A percentile compares a stretch with the other conserved stretches of the same genome.
Evolutionary conservation across 2,113 vertebrate species (phyloP).

Genomic region (Labeo rohita): DNA sequence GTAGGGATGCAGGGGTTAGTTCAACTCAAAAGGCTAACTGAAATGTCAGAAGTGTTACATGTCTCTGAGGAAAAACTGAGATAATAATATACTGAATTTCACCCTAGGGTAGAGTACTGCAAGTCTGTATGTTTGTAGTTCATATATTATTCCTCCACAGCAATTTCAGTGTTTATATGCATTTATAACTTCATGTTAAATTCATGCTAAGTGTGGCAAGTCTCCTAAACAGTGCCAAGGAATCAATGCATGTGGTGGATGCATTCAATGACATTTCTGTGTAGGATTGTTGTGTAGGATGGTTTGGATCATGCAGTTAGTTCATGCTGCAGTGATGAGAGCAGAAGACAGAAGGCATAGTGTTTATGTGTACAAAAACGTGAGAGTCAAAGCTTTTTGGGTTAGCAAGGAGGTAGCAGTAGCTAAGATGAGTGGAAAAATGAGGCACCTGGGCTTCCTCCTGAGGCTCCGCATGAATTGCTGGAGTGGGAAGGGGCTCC

Average conservation of each 20-base stretch:
- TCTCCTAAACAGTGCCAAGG: conserved; percentile 7
- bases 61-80: conserved; percentile 48
- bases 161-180: not conserved
- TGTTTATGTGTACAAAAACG: conserved; percentile 14
- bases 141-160: conserved; percentile 1
- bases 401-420: conserved; percentile 35
- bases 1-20: conserved; percentile 31
- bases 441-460: conserved; percentile 76
- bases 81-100: not conserved
- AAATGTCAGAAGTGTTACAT: conserved; percentile 44
- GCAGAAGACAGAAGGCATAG: conserved; percentile 17
- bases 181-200: conserved; percentile 2
- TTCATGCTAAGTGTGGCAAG: conserved; percentile 26
- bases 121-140: not conserved
- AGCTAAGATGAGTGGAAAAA: conserved; percentile 49
- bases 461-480: conserved; percentile 76
- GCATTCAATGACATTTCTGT: conserved; percentile 33
- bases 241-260: conserved; percentile 38
- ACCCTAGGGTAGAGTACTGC: not conserved
- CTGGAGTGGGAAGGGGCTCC: conserved; percentile 78
- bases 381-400: conserved; percentile 17
- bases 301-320: conserved; percentile 38
- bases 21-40: conserved; percentile 37
- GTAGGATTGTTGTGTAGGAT: conserved; percentile 19
- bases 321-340: conserved; percentile 45